Conservation (phyloP, 2,797 vertebrate genomes). For the Etheostoma nigrum region DNA sequence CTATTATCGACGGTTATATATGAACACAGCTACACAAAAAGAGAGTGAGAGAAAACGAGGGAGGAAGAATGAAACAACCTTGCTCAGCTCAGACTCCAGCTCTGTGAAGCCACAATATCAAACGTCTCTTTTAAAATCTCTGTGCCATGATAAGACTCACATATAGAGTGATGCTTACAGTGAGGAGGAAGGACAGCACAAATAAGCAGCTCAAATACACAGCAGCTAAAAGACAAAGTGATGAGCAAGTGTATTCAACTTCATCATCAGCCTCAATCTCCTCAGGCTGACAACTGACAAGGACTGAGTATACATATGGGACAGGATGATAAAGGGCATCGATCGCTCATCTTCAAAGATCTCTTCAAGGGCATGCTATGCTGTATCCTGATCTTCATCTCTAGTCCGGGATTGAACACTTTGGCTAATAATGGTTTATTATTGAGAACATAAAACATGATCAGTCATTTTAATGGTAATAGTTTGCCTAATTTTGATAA, state of each 20-base stretch:
- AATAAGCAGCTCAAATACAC: slow-evolving; percentile 48
- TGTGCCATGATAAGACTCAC: slow-evolving; percentile 30
- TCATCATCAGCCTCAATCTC: slow-evolving; percentile 28
- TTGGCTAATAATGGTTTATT: not conserved
- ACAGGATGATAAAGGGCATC: slow-evolving; percentile 16
- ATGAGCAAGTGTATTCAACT: slow-evolving; percentile 25
- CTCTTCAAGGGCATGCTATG: not conserved
- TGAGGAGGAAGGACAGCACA: slow-evolving; percentile 5
- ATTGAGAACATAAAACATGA: not conserved
- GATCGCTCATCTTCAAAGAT: slow-evolving; percentile 11
- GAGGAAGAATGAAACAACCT: not conserved
- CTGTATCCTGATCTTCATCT: not conserved
- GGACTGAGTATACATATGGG: slow-evolving; percentile 9
- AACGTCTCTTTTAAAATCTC: slow-evolving; percentile 30
- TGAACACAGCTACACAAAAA: not conserved
- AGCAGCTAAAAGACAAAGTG: slow-evolving; percentile 34
- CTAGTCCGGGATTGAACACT: not conserved
- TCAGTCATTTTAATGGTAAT: not conserved
- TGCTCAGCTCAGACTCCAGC: slow-evolving; percentile 21
- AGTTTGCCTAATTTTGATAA: too few relatives aligned
- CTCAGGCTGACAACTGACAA: slow-evolving; percentile 8
- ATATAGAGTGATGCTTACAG: not conserved
- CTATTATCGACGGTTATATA: not conserved
- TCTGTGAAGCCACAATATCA: slow-evolving; percentile 46
- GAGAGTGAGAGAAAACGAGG: too few relatives aligned